These are phyloP conservation scores for Liopterus haemorrhoidalis DNA, from an alignment of 2,888 invertebrate species.

Conservation along the genomic window DNA sequence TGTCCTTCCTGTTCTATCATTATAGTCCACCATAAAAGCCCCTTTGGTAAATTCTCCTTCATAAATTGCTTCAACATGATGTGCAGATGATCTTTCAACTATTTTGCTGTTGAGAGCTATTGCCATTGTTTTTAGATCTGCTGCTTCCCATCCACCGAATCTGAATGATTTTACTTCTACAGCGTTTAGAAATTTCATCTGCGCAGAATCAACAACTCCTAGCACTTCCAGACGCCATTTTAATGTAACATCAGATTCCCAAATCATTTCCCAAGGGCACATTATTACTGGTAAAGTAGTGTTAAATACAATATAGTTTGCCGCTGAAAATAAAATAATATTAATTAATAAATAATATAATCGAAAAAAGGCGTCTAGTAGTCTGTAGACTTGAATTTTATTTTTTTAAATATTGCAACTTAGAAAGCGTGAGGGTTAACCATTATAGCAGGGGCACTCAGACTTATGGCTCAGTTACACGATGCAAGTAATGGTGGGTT, in stretches of 20 bases:
- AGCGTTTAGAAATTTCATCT: slow-evolving; percentile 46
- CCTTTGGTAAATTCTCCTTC: slow-evolving; percentile 11
- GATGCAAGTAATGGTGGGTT: no score
- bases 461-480: no score
- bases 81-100: background rate
- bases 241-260: slow-evolving; percentile 35
- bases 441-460: no score
- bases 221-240: slow-evolving; percentile 48
- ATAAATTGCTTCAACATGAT: slow-evolving; percentile 8
- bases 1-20: background rate
- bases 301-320: slow-evolving; percentile 51
- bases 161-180: slow-evolving; percentile 40
- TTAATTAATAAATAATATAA: no score
- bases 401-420: no score
- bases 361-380: no score
- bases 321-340: no score
- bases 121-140: slow-evolving; percentile 10
- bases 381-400: no score
- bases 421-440: no score
- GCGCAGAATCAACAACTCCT: slow-evolving; percentile 40
- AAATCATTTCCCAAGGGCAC: slow-evolving; percentile 50
- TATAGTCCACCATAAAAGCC: slow-evolving; percentile 16
- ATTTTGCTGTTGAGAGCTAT: slow-evolving; percentile 4
- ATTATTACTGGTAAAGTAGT: slow-evolving; percentile 41
- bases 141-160: slow-evolving; percentile 10